Percentiles rank a stretch among this genome's conserved stretches.
Conservation (phyloP, 2,113 vertebrate genomes). For the Lycaon pictus region DNA sequence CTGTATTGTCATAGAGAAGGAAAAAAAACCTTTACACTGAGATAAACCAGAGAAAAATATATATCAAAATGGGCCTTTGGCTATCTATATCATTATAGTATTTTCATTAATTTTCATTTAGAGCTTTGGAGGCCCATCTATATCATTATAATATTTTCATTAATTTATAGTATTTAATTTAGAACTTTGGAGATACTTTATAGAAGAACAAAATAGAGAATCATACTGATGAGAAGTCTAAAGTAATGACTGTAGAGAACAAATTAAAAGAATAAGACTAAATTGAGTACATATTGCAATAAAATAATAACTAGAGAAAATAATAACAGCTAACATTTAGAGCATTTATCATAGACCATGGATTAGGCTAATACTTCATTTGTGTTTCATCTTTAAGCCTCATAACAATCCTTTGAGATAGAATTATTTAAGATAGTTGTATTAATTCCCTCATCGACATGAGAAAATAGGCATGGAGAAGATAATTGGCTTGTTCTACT, state of each 20-base stretch:
- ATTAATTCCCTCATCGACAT: slow-evolving; percentile 11
- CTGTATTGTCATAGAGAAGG: background rate
- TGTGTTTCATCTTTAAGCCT: background rate
- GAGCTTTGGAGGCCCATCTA: background rate
- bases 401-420: background rate
- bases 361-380: background rate
- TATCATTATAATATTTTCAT: background rate
- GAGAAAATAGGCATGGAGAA: background rate
- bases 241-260: background rate
- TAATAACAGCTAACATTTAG: background rate
- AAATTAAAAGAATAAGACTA: background rate
- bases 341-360: background rate
- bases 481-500: background rate
- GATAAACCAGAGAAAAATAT: slow-evolving; percentile 15
- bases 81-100: background rate
- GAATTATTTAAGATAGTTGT: background rate
- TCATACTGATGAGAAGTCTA: background rate
- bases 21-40: background rate
- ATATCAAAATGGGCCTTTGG: background rate
- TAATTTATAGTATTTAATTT: background rate
- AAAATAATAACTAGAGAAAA: slow-evolving; percentile 4
- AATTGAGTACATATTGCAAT: background rate
- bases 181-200: background rate
- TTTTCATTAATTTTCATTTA: slow-evolving; percentile 31
- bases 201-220: background rate